Evolutionary conservation across 37 sponge, comb jelly and placozoan genomes (phyloP), one percentile per base, ranked within the genome.

Genomic region (Crambe crambe): DNA sequence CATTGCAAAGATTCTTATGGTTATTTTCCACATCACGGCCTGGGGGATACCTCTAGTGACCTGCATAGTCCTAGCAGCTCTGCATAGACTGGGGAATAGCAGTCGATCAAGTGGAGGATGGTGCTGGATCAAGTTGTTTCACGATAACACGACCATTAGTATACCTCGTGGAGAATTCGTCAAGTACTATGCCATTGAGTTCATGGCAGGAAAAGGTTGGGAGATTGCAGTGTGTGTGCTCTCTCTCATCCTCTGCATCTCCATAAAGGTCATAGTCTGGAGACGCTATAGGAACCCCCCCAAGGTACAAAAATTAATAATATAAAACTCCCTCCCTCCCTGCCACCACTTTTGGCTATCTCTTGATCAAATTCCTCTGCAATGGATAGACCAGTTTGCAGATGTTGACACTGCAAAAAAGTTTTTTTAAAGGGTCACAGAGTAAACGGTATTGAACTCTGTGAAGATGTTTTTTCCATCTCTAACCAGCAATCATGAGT

Each of bases 161-260:
- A 61, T 58, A 41, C 17, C 21, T 8, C 25, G 25, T 21, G 1
- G 31, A 25, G 27, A 2, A 6, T 37, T 69, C 21, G 40, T 42
- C 9, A 61, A 70, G 31, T 82, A 51, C 42, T 64, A 62, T 23
- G 47, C 26, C 12, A 40, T 82, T 0, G 82, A 82, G 74, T 63
- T 82, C 18, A 26, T 73, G 35, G 72, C 62, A 62, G 83, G 83
- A 34, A 86, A 91, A 41, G 68, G 86, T 41, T 91, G 91, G 91
- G 87, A 86, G 79, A 73, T 91, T 65, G 4, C 62, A 26, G 40
- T 83, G 3, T 86, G 62, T 37, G 6, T 86, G 31, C 15, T 83
- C 8, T 35, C 78, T 22, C 18, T 80, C 0, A 62, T 77, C 10
- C 56, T 85, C 38, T 85, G 42, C 40, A 35, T 78, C 3, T 9